A percentile compares a stretch with the other conserved stretches of the same genome.
Evolutionary conservation across 2,797 vertebrate genomes (phyloP).

Genomic region (Urophycis tenuis): DNA sequence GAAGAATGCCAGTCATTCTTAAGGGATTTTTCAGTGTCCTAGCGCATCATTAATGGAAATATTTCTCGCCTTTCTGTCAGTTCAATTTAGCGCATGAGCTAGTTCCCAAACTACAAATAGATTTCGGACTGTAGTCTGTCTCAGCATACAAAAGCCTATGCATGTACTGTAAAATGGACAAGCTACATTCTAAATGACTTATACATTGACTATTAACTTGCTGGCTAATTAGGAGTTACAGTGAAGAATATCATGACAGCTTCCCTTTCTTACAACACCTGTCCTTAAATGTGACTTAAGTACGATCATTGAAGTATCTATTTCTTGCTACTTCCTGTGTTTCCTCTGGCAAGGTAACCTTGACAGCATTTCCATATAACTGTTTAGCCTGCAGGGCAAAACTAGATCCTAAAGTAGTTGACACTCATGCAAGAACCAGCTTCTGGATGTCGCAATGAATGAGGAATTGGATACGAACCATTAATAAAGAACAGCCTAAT

Average conservation of each 20-base stretch:
- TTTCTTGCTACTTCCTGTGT: neutral
- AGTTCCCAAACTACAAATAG: neutral
- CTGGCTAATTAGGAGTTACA: neutral
- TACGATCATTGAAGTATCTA: neutral
- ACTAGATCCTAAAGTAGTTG: neutral
- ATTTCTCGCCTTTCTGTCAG: neutral
- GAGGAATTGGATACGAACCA: slow-evolving; percentile 8
- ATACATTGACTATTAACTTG: neutral
- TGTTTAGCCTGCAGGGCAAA: neutral
- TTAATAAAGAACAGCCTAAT: neutral
- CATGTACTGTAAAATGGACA: neutral
- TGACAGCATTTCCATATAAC: neutral
- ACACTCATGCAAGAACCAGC: neutral
- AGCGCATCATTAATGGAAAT: neutral
- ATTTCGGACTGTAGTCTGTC: neutral
- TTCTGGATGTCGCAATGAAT: slow-evolving; percentile 11
- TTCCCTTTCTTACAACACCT: neutral
- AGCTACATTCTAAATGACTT: neutral
- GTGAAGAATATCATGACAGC: neutral
- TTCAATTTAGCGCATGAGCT: neutral
- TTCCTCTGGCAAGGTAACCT: neutral
- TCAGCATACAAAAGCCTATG: neutral
- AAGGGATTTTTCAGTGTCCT: neutral
- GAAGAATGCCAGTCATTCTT: slow-evolving; percentile 17
- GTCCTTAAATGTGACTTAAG: neutral